A percentile compares a stretch with the other conserved stretches of the same genome.
Conservation (phyloP, 2,888 invertebrate genomes). For the Mycogona germanica region DNA sequence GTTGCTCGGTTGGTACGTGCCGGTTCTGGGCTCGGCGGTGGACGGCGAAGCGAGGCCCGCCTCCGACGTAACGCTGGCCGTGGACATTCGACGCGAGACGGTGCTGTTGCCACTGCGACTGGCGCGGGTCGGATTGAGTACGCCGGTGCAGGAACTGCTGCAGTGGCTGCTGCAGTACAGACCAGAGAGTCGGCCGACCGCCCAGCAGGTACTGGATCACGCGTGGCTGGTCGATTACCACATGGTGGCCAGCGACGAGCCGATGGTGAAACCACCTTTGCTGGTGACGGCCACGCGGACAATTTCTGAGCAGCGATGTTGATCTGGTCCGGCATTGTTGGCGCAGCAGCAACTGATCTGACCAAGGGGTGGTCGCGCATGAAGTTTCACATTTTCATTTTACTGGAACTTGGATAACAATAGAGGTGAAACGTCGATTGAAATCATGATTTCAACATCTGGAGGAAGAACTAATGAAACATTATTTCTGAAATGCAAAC, state of each 20-base stretch:
- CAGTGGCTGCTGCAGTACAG: constrained; percentile 1
- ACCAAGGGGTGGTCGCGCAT: too few relatives aligned
- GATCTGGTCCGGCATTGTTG: too few relatives aligned
- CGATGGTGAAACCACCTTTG: background rate
- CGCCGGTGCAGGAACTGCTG: background rate
- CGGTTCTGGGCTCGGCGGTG: background rate
- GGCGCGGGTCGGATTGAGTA: constrained; percentile 1
- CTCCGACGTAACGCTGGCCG: constrained; percentile 11
- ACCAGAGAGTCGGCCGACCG: constrained; percentile 9
- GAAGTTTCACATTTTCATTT: too few relatives aligned
- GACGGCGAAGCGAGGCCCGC: background rate
- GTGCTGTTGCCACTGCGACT: constrained; percentile 8
- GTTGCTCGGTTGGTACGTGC: constrained; percentile 15
- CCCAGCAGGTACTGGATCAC: constrained; percentile 7
- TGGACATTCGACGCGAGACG: constrained; percentile 5
- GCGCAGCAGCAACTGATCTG: too few relatives aligned
- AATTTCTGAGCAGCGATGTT: too few relatives aligned
- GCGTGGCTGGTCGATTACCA: background rate
- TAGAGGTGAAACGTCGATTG: too few relatives aligned
- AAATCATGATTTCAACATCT: too few relatives aligned
- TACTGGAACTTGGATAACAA: too few relatives aligned
- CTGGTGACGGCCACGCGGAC: background rate
- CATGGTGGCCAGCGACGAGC: background rate
- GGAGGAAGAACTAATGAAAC: too few relatives aligned
- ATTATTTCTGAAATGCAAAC: too few relatives aligned